Conservation (phyloP, 1,140 invertebrate genomes). For the Maconellicoccus hirsutus region DNA sequence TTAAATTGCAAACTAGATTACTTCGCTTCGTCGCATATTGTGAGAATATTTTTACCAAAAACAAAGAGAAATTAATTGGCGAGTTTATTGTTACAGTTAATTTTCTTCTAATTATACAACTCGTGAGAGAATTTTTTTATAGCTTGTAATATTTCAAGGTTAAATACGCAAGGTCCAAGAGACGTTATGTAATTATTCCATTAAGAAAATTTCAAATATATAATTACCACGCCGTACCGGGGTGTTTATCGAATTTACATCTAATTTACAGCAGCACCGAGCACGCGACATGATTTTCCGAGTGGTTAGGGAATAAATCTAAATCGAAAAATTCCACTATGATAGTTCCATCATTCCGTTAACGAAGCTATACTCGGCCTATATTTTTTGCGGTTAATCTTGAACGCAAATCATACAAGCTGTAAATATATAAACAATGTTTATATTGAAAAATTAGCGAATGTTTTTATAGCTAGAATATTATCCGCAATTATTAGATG, state of each 20-base stretch:
- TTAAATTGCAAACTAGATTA: conserved; percentile 5
- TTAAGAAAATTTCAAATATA: no score
- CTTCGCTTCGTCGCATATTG: background rate
- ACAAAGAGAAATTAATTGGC: background rate
- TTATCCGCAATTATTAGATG: background rate
- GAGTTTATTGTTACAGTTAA: conserved; percentile 4
- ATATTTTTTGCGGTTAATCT: no score
- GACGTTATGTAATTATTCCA: background rate
- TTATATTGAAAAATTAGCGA: background rate
- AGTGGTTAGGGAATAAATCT: no score
- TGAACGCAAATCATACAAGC: no score
- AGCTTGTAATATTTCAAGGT: background rate
- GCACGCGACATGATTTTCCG: no score
- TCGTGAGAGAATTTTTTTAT: background rate
- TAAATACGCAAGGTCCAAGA: background rate
- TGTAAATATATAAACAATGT: no score
- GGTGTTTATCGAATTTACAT: no score
- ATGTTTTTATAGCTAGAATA: background rate
- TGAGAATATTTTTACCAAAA: background rate
- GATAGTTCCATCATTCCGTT: no score
- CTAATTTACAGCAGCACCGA: no score
- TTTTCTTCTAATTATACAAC: background rate
- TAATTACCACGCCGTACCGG: no score
- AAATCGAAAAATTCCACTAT: no score
- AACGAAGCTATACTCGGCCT: no score